A percentile compares a stretch with the other conserved stretches of the same genome.
These are phyloP conservation scores for Oryzaephilus surinamensis DNA, from an alignment of 1,140 invertebrate species.

Conservation along the genomic window DNA sequence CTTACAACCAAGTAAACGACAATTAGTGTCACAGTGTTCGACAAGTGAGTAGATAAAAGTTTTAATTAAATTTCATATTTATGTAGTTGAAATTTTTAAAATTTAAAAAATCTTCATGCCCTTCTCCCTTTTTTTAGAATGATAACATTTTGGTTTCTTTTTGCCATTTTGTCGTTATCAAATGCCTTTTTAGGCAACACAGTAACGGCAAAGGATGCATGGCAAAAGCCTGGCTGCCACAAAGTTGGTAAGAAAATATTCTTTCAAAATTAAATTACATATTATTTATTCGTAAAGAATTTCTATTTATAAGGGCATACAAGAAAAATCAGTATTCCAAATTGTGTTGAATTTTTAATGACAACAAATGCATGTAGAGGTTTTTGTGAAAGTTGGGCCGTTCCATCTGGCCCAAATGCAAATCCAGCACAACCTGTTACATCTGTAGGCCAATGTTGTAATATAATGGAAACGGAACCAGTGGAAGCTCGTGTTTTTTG, in stretches of 20 bases:
- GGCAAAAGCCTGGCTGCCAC: constrained; percentile 50
- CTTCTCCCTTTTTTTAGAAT: constrained; percentile 27
- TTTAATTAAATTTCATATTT: too few relatives aligned
- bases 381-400: constrained; percentile 74
- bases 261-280: neutral
- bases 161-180: constrained; percentile 24
- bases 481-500: constrained; percentile 61
- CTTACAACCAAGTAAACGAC: too few relatives aligned
- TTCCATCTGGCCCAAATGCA: constrained; percentile 50
- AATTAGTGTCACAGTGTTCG: too few relatives aligned
- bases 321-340: constrained; percentile 64
- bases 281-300: constrained; percentile 4
- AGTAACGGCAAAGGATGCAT: constrained; percentile 33
- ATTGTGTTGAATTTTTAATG: constrained; percentile 72
- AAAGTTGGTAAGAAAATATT: constrained; percentile 50
- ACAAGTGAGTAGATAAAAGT: too few relatives aligned
- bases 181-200: constrained; percentile 21
- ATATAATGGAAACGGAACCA: constrained; percentile 77
- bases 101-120: too few relatives aligned
- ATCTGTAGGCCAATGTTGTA: constrained; percentile 79
- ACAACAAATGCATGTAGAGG: constrained; percentile 80
- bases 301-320: constrained; percentile 52
- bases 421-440: constrained; percentile 63
- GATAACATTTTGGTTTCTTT: constrained; percentile 31
- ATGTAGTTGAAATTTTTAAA: too few relatives aligned